Conservation (phyloP, 2,888 invertebrate species). For the Incurvaria masculella region DNA sequence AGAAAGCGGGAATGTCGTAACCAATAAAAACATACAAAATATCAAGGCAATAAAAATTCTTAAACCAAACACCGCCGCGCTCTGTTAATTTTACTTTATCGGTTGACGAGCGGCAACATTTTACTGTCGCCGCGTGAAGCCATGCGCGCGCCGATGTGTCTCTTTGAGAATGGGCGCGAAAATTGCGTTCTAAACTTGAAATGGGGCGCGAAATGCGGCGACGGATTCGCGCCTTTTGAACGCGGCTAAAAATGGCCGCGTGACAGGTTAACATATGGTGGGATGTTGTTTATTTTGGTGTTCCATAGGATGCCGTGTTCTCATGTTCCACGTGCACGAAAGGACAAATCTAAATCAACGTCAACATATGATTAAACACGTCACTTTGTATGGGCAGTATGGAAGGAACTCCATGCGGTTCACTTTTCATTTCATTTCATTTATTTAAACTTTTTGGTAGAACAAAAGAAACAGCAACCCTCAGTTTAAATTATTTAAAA, state of each 20-base stretch:
- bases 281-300: neutral
- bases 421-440: no score
- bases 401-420: no score
- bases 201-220: conserved; percentile 39
- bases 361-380: no score
- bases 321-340: no score
- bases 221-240: conserved; percentile 34
- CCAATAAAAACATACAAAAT: no score
- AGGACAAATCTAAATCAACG: no score
- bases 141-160: neutral
- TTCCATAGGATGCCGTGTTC: no score
- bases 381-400: no score
- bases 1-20: no score
- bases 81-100: conserved; percentile 38
- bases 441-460: no score
- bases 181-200: conserved; percentile 35
- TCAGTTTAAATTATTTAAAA: no score
- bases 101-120: conserved; percentile 35
- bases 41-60: neutral
- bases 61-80: conserved; percentile 23
- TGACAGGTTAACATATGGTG: neutral
- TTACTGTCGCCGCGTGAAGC: conserved; percentile 25
- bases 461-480: no score
- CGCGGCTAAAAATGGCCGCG: conserved; percentile 30
- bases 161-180: conserved; percentile 45